Conservation (phyloP, 92 coral and sea anemone genomes). For the Paramuricea clavata region DNA sequence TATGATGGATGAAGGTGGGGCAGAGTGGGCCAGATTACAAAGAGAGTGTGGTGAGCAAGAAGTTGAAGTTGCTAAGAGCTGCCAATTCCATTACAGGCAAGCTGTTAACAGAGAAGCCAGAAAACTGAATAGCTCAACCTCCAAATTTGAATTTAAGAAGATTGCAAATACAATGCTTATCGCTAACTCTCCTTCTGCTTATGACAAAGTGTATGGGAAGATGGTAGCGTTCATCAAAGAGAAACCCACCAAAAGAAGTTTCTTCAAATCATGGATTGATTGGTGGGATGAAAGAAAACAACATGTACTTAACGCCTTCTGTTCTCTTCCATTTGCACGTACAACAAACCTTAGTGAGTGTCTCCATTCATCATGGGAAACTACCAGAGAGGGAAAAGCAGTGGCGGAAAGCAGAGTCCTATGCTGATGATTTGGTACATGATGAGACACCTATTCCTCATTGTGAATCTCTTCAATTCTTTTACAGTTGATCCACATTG, state of each 20-base stretch:
- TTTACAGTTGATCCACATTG: constrained; percentile 37
- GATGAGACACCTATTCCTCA: constrained; percentile 24
- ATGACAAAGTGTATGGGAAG: constrained; percentile 31
- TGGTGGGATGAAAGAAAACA: constrained; percentile 50
- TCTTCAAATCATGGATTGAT: constrained; percentile 24
- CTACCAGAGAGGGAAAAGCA: constrained; percentile 29
- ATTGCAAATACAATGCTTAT: constrained; percentile 27
- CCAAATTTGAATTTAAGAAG: constrained; percentile 43
- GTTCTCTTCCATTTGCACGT: constrained; percentile 28
- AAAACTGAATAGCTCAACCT: constrained; percentile 27
- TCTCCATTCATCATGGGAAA: constrained; percentile 48
- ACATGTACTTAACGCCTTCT: constrained; percentile 41
- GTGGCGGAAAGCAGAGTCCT: constrained; percentile 8
- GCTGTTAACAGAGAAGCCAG: constrained; percentile 29
- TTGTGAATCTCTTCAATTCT: constrained; percentile 30
- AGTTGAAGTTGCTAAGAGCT: constrained; percentile 31
- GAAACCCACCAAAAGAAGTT: constrained; percentile 38
- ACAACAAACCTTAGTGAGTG: constrained; percentile 52
- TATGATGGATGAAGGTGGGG: constrained; percentile 51
- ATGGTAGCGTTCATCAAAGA: constrained; percentile 47
- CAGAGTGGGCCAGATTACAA: constrained; percentile 39
- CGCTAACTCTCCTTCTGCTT: constrained; percentile 23
- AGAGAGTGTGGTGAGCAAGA: constrained; percentile 34
- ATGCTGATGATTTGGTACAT: constrained; percentile 1
- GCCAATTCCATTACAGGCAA: constrained; percentile 49